phyloP scores from a whole-genome alignment of 2,888 invertebrate species.

The Amblyteles armatorius region DNA sequence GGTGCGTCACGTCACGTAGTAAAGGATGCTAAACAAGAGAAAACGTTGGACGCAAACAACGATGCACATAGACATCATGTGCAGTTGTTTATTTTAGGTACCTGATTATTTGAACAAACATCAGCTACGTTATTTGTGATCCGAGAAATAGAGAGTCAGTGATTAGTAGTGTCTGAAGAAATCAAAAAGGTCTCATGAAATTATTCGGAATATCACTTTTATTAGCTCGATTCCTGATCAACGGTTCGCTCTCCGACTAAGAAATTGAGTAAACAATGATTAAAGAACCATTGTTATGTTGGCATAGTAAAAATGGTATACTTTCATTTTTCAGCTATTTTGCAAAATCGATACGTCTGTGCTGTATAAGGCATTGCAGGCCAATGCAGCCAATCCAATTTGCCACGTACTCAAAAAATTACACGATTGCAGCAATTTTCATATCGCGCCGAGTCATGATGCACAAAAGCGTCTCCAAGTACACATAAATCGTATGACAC shows the following conservation, averaged over 20 bases:
- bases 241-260: neutral
- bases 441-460: too few species aligned
- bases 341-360: too few species aligned
- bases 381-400: too few species aligned
- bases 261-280: neutral
- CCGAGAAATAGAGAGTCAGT: neutral
- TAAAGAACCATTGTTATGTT: neutral
- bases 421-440: too few species aligned
- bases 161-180: neutral
- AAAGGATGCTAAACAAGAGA: neutral
- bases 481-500: too few species aligned
- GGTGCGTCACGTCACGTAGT: neutral
- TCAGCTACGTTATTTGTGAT: neutral
- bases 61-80: conserved; percentile 18
- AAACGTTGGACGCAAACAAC: conserved; percentile 1
- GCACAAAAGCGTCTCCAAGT: too few species aligned
- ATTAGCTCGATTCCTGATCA: neutral
- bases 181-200: neutral
- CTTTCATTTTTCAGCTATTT: too few species aligned
- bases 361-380: too few species aligned
- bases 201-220: neutral
- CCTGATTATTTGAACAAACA: conserved; percentile 34
- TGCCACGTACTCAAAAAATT: too few species aligned
- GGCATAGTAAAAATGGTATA: neutral
- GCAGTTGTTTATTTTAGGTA: conserved; percentile 43